Evolutionary conservation across 2,113 vertebrate species (phyloP).

Genomic region (Sigmodon hispidus): DNA sequence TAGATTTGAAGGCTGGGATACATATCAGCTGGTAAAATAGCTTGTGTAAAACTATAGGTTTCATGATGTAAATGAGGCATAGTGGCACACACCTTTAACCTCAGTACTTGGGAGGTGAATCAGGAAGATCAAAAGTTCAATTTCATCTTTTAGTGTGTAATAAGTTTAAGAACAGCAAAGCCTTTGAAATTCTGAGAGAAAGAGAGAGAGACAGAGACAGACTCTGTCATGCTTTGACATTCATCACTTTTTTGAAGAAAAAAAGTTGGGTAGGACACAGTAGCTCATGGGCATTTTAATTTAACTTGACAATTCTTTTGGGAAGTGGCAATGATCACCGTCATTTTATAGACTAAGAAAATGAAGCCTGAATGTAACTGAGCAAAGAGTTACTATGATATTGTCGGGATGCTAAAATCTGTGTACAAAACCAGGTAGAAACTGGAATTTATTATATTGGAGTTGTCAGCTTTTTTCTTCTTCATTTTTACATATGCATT

Average conservation of each 20-base stretch:
- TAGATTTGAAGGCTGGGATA: background rate
- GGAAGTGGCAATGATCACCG: background rate
- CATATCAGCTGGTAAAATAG: background rate
- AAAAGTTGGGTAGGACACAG: background rate
- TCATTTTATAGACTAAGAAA: conserved; percentile 7
- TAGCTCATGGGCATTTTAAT: background rate
- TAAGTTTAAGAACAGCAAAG: background rate
- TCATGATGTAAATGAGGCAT: background rate
- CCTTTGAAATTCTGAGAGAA: background rate
- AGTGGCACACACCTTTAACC: background rate
- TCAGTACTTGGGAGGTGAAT: background rate
- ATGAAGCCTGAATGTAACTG: background rate
- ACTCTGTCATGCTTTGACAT: no score
- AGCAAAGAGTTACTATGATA: background rate
- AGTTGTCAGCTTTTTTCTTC: background rate
- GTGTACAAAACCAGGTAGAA: background rate
- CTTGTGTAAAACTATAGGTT: background rate
- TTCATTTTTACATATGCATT: background rate
- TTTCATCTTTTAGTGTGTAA: background rate
- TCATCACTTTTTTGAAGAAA: no score
- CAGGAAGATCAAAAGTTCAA: background rate
- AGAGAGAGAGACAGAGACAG: background rate
- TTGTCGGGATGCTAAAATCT: background rate
- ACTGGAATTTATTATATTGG: background rate
- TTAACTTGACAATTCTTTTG: background rate